phyloP scores from a whole-genome alignment of 1,140 invertebrate genomes.

The Nebria ingens region DNA sequence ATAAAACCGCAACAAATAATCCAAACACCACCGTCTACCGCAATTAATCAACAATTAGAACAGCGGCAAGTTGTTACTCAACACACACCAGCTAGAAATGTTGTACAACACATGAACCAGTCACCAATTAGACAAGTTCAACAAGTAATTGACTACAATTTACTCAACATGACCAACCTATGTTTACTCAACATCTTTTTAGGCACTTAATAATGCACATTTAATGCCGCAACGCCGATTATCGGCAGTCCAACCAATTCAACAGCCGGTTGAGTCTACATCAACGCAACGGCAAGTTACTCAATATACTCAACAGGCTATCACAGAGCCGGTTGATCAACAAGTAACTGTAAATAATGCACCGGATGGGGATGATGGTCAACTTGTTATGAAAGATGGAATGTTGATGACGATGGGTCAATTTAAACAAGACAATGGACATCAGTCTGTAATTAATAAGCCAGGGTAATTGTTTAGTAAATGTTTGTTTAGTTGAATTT shows the following conservation, averaged over 20 bases:
- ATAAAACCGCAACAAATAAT: constrained; percentile 8
- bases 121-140: neutral
- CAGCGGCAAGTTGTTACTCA: neutral
- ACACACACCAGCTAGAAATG: neutral
- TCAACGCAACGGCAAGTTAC: constrained; percentile 23
- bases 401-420: neutral
- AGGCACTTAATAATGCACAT: neutral
- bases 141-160: neutral
- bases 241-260: neutral
- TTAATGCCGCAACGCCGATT: neutral
- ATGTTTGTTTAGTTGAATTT: neutral
- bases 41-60: constrained; percentile 4
- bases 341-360: constrained; percentile 13
- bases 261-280: constrained; percentile 21
- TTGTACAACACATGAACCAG: neutral
- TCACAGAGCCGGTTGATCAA: constrained; percentile 8
- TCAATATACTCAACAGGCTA: no score
- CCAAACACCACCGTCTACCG: constrained; percentile 7
- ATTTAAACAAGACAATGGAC: neutral
- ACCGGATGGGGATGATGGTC: neutral
- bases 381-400: neutral
- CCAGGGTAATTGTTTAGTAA: neutral
- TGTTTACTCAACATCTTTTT: no score
- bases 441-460: neutral
- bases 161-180: neutral